Conservation (phyloP, 2,113 vertebrate genomes). For the Origma solitaria region DNA sequence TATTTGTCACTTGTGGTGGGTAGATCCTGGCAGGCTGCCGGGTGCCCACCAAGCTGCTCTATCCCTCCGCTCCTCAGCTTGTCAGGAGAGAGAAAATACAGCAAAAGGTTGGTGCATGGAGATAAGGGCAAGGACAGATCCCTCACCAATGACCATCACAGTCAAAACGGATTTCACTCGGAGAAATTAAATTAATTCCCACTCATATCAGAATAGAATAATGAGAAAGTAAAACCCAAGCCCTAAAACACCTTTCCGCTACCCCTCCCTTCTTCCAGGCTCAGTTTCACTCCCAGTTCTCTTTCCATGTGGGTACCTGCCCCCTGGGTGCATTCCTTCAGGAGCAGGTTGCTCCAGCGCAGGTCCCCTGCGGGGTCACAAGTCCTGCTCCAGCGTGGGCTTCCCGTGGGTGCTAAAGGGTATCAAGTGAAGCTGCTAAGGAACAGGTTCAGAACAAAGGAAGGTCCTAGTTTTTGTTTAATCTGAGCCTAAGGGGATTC, state of each 20-base stretch:
- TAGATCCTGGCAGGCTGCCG: background rate
- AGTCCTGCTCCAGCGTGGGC: background rate
- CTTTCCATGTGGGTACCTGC: too few relatives aligned
- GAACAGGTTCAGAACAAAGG: background rate
- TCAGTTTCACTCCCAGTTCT: background rate
- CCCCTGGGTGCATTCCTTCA: background rate
- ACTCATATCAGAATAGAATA: background rate
- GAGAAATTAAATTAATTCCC: background rate
- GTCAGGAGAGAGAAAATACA: background rate
- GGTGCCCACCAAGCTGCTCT: background rate
- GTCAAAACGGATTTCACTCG: background rate
- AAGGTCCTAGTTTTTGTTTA: background rate
- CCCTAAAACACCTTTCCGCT: background rate
- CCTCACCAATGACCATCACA: background rate
- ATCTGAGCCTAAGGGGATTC: background rate
- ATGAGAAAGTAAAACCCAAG: background rate
- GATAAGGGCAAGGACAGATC: background rate
- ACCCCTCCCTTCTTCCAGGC: background rate
- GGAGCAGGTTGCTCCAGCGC: background rate
- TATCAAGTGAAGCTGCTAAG: background rate
- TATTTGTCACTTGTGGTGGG: background rate
- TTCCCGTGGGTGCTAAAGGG: accelerated
- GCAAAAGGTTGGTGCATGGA: background rate
- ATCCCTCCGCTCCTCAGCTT: background rate
- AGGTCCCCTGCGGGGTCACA: accelerated